Evolutionary conservation across 2,113 vertebrate genomes (phyloP).

Genomic region (Scytalopus superciliaris): DNA sequence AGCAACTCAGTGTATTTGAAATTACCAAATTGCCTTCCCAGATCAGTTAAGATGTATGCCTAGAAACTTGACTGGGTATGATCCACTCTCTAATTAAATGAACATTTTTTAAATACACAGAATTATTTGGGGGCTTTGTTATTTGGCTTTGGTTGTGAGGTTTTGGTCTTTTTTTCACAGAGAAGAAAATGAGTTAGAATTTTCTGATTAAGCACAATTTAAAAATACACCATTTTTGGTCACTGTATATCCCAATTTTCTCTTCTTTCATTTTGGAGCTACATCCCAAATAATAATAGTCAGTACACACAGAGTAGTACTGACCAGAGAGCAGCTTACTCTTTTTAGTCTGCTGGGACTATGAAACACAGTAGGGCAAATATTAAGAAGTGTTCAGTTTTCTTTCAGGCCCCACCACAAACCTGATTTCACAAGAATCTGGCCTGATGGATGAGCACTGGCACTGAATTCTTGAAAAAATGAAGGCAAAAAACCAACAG

Average conservation of each 20-base stretch:
- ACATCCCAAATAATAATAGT: not conserved
- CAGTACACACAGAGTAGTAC: not conserved
- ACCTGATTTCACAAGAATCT: not conserved
- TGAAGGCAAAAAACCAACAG: not conserved
- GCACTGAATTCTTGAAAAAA: not conserved
- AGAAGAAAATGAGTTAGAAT: not conserved
- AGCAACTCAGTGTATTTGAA: not conserved
- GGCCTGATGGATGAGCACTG: not conserved
- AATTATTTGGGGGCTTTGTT: not conserved
- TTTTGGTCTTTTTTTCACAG: not conserved
- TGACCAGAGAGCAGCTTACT: not conserved
- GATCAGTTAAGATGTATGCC: not conserved
- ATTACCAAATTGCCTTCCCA: not conserved
- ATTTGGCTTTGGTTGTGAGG: not conserved
- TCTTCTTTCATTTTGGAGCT: not conserved
- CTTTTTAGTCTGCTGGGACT: not conserved
- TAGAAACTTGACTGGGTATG: not conserved
- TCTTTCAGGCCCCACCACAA: not conserved
- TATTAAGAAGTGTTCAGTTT: not conserved
- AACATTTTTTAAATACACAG: not conserved
- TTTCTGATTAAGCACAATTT: not conserved
- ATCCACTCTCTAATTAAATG: not conserved
- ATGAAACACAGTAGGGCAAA: not conserved
- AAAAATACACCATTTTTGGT: not conserved
- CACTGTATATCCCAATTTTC: not conserved